These are phyloP conservation scores for Atractosteus spatula DNA, from an alignment of 2,113 vertebrate genomes.

Conservation along the genomic window DNA sequence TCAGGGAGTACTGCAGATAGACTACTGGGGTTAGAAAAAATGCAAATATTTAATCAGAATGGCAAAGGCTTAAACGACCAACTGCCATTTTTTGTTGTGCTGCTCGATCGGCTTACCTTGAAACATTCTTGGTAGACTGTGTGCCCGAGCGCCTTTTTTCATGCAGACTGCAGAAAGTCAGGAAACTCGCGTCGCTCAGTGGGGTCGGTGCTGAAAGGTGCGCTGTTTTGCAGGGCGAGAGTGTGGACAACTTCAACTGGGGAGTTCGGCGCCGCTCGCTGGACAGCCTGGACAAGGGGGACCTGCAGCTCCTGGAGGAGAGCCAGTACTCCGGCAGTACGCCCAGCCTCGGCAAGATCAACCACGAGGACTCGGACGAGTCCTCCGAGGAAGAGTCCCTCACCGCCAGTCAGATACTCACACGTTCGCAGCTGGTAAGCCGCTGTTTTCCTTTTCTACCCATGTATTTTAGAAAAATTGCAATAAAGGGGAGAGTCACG, in stretches of 20 bases:
- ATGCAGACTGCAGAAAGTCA: conserved; percentile 27
- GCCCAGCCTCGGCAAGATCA: conserved; percentile 77
- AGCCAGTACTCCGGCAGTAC: conserved; percentile 81
- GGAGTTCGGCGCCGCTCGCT: conserved; percentile 88
- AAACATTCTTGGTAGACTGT: conserved; percentile 23
- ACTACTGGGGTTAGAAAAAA: not conserved
- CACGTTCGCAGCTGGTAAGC: conserved; percentile 81
- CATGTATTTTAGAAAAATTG: too few species aligned
- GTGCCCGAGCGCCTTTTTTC: conserved; percentile 3
- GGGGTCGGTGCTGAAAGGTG: not conserved
- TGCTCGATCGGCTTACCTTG: conserved; percentile 35
- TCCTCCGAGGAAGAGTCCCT: conserved; percentile 92
- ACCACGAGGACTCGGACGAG: conserved; percentile 84
- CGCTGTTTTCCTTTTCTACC: conserved; percentile 4
- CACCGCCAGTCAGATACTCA: conserved; percentile 81
- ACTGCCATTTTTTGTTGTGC: conserved; percentile 32
- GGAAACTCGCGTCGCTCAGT: not conserved
- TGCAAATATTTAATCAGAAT: conserved; percentile 19
- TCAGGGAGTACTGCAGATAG: not conserved
- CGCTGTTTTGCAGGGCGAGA: conserved; percentile 81
- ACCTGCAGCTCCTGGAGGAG: conserved; percentile 82
- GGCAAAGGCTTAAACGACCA: conserved; percentile 2
- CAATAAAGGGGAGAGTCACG: too few species aligned
- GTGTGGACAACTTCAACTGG: conserved; percentile 96
- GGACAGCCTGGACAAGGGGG: conserved; percentile 88